phyloP scores from a whole-genome alignment of 2,113 vertebrate species.

The Semnornis frantzii region DNA sequence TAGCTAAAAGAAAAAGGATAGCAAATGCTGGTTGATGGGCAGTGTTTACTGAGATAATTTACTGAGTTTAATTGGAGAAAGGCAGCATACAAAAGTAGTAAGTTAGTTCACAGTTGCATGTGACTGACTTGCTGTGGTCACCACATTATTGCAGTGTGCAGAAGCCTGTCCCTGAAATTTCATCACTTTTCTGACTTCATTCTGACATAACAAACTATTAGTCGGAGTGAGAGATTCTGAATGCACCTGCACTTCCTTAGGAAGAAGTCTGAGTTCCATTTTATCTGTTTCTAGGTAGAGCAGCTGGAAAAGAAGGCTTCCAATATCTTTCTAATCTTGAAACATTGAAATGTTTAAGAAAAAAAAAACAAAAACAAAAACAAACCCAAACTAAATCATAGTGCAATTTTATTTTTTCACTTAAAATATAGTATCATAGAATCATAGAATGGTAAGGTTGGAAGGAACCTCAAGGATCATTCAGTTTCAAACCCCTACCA shows the following conservation, averaged over 20 bases:
- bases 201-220: neutral
- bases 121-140: conserved; percentile 24
- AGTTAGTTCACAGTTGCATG: neutral
- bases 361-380: neutral
- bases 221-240: neutral
- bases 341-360: neutral
- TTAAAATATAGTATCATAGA: neutral
- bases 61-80: neutral
- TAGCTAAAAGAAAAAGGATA: neutral
- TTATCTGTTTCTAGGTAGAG: neutral
- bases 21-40: neutral
- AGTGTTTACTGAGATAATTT: neutral
- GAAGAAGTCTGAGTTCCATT: neutral
- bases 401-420: neutral
- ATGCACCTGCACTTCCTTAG: neutral
- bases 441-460: too few species aligned
- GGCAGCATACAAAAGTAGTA: neutral
- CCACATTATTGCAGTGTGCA: neutral
- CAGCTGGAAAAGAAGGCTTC: neutral
- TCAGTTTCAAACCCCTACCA: too few species aligned
- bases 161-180: conserved; percentile 15
- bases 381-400: neutral
- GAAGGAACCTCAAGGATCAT: too few species aligned
- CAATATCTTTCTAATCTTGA: neutral
- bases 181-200: conserved; percentile 20